phyloP scores from a whole-genome alignment of 1,140 invertebrate species.

The Drosophila littoralis region DNA sequence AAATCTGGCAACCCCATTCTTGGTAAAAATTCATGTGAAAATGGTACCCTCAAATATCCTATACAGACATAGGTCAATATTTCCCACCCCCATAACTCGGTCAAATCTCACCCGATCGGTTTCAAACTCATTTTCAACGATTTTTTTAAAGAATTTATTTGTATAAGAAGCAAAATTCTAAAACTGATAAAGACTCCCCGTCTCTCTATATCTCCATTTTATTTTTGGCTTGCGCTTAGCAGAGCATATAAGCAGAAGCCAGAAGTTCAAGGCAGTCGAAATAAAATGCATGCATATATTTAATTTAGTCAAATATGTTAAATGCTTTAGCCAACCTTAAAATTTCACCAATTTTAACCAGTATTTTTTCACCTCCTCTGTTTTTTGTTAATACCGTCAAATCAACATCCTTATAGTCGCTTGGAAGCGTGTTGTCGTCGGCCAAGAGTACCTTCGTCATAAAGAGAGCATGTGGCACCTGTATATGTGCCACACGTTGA shows the following conservation, averaged over 20 bases:
- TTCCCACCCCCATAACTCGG: no score
- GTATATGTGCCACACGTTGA: constrained; percentile 54
- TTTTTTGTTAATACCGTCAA: constrained; percentile 59
- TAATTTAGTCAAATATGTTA: constrained; percentile 59
- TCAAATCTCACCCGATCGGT: no score
- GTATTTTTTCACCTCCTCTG: constrained; percentile 51
- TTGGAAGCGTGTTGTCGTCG: constrained; percentile 65
- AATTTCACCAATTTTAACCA: constrained; percentile 60
- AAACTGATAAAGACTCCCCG: background rate
- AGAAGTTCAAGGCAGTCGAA: background rate
- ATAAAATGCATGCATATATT: constrained; percentile 1
- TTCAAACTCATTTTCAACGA: no score
- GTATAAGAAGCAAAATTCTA: background rate
- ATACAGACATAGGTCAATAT: no score
- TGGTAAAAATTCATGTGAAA: no score
- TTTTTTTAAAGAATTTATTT: no score
- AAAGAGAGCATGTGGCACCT: constrained; percentile 71
- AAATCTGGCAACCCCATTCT: no score
- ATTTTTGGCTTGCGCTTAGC: background rate
- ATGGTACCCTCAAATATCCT: no score
- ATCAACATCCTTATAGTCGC: constrained; percentile 74
- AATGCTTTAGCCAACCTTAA: constrained; percentile 66
- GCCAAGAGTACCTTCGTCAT: constrained; percentile 76
- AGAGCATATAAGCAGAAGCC: background rate
- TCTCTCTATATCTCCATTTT: background rate